phyloP scores from a whole-genome alignment of 2,113 vertebrate genomes.

The Larimichthys crocea region DNA sequence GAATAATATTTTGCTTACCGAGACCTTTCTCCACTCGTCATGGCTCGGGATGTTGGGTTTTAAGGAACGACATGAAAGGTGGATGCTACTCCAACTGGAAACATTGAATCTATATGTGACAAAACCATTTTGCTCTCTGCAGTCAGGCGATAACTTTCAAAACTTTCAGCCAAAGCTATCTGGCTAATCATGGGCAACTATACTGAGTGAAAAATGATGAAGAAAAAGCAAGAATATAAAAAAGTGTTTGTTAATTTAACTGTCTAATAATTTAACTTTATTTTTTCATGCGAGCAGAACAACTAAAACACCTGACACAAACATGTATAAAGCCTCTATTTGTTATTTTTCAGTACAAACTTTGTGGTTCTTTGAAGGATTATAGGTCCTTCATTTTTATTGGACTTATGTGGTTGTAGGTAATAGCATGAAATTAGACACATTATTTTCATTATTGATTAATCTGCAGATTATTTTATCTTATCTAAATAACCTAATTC shows the following conservation, averaged over 20 bases:
- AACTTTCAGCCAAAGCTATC: background rate
- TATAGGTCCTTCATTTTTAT: no score
- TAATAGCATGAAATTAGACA: no score
- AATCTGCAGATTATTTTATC: no score
- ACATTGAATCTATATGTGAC: slow-evolving; percentile 21
- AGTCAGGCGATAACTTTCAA: slow-evolving; percentile 1
- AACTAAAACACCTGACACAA: background rate
- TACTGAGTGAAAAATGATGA: background rate
- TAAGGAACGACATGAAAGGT: slow-evolving; percentile 18
- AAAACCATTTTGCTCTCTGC: slow-evolving; percentile 18
- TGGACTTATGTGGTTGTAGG: no score
- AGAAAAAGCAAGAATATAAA: background rate
- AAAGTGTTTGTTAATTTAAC: background rate
- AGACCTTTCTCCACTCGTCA: slow-evolving; percentile 29
- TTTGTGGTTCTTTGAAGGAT: no score
- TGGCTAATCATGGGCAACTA: background rate
- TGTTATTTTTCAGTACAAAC: background rate
- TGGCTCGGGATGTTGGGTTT: slow-evolving; percentile 26
- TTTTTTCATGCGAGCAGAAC: background rate
- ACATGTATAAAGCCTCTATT: background rate
- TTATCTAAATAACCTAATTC: no score
- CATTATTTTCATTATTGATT: no score
- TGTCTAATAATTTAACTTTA: background rate
- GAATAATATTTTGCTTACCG: slow-evolving; percentile 72
- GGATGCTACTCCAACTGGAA: slow-evolving; percentile 1